Base-by-base conservation (phyloP, 2,888 invertebrate species). In the Nemapogon koenigi region DNA sequence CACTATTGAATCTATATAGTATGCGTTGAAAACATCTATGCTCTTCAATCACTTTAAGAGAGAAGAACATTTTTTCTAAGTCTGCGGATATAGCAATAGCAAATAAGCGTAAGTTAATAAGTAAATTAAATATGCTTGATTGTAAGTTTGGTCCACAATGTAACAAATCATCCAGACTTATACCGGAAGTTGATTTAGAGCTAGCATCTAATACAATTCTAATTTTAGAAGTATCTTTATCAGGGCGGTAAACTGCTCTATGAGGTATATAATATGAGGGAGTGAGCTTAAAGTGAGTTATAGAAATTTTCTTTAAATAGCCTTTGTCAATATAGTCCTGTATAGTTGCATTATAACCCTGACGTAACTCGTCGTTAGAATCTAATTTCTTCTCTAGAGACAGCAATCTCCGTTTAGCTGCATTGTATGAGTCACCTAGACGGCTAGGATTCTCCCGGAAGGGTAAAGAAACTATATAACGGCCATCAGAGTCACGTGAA, bases 101-200 rank as follows among this genome's bases (percentile, higher is more conserved):
- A 16, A 36, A 30, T 11, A 39, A 17, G 6, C 35, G 35, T 36
- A 39, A 39, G 13, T 35, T 30, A 11, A 36, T 30, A 8, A 36
- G 3, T 14, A 36, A 27, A 3, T 26, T 2, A 27, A 15, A 36
- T 22, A 36, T 30, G 16, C 35, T 19, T 2, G 8, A 10, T 18
- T 39, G 40, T 16, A 40, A 16, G 35, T 46, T 46, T 4, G 42
- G 42, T 2, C 45, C 46, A 10, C 27, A 25, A 38, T 45, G 42
- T 4, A 46, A 16, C 10, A 44, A 14, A 16, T 46, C 42, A 26
- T 43, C 43, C 2, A 43, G 33, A 16, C 42, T 43, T 11, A 38
- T 7, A 3, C 41, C 42, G 16, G 44, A 19, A 7, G 28, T 26
- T 2, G 41, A 29, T 3, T 17, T 29, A 17, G 13, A 1, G 22